Evolutionary conservation across 2,888 invertebrate species (phyloP).

Genomic region (Hyposoter didymator): DNA sequence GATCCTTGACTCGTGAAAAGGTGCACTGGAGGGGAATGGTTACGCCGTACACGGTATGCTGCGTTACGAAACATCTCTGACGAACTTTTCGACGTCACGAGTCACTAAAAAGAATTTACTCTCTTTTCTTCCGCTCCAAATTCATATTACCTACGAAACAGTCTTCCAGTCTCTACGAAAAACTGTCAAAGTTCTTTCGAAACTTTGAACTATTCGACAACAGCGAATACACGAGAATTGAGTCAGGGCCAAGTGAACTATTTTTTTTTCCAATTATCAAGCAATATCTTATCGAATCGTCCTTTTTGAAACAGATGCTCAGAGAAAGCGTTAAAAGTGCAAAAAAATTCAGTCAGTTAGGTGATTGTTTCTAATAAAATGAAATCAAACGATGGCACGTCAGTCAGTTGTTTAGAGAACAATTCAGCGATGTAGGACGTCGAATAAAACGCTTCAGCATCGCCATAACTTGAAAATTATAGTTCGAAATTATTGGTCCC

Average conservation of each 20-base stretch:
- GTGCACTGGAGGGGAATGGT: conserved; percentile 33
- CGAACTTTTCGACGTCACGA: conserved; percentile 34
- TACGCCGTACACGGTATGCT: conserved; percentile 32
- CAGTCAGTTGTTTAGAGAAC: not conserved
- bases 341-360: no score
- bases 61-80: conserved; percentile 55
- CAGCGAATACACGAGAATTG: not conserved
- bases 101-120: conserved; percentile 30
- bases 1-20: conserved; percentile 47
- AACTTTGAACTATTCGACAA: not conserved
- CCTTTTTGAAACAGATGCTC: no score
- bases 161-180: not conserved
- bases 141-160: conserved; percentile 3
- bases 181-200: not conserved
- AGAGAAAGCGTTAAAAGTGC: no score
- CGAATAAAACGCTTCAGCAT: not conserved
- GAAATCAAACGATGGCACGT: not conserved
- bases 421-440: not conserved
- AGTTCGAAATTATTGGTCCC: not conserved
- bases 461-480: not conserved
- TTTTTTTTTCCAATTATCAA: no score
- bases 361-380: not conserved
- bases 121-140: conserved; percentile 25
- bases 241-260: no score
- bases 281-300: no score